These are phyloP conservation scores for Eubucco bourcierii DNA, from an alignment of 2,113 vertebrate species.

Conservation along the genomic window DNA sequence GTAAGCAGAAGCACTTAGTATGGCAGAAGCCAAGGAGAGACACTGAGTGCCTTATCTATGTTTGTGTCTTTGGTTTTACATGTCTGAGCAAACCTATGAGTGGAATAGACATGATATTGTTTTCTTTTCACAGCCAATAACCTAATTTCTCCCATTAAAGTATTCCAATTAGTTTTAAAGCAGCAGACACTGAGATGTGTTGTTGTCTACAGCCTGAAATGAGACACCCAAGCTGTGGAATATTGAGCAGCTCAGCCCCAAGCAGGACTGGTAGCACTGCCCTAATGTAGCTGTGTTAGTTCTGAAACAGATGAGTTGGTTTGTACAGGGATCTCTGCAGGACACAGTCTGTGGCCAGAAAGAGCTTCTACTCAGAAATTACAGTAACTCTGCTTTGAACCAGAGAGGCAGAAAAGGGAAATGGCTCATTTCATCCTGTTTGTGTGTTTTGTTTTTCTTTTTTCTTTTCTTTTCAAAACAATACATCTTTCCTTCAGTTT, in stretches of 20 bases:
- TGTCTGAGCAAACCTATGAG: too few relatives aligned
- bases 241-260: neutral
- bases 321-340: neutral
- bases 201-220: neutral
- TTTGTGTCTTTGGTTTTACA: too few relatives aligned
- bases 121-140: too few relatives aligned
- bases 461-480: neutral
- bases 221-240: neutral
- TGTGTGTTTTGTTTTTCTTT: too few relatives aligned
- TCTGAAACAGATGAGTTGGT: neutral
- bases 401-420: neutral
- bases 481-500: neutral
- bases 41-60: too few relatives aligned
- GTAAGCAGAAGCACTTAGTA: too few relatives aligned
- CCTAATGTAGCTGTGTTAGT: neutral
- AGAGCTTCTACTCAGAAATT: neutral
- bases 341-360: neutral
- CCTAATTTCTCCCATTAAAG: too few relatives aligned
- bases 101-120: too few relatives aligned
- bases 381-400: neutral
- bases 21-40: too few relatives aligned
- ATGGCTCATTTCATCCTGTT: neutral
- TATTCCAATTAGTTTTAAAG: too few relatives aligned
- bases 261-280: neutral
- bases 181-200: neutral